Conservation (phyloP, 2,888 invertebrate species). For the Lasioglossum figueresi region DNA sequence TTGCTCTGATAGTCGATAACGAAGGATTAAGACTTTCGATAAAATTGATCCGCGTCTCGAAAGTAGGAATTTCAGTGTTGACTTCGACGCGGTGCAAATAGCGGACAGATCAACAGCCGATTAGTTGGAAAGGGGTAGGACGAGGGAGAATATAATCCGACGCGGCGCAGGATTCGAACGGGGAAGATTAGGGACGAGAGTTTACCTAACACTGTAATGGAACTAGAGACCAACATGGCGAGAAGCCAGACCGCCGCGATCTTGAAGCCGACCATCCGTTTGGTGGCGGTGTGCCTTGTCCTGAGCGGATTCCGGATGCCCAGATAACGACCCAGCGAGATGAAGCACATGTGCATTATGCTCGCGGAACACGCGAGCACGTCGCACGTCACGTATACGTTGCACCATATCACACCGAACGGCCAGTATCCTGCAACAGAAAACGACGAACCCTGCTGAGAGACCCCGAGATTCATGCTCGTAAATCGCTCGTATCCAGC, state of each 20-base stretch:
- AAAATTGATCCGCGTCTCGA: too few species aligned
- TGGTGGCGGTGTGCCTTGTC: slow-evolving; percentile 93
- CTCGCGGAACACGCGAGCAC: slow-evolving; percentile 97
- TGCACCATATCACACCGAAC: slow-evolving; percentile 96
- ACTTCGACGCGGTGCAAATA: not conserved
- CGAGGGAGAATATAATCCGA: not conserved
- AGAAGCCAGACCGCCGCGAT: slow-evolving; percentile 96
- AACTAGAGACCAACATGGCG: slow-evolving; percentile 94
- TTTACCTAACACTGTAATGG: slow-evolving; percentile 93
- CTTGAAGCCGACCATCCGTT: slow-evolving; percentile 92
- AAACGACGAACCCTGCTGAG: slow-evolving; percentile 11
- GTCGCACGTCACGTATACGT: slow-evolving; percentile 97
- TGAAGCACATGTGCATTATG: slow-evolving; percentile 98
- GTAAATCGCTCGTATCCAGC: slow-evolving; percentile 4
- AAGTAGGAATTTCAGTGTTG: not conserved
- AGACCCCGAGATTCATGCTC: not conserved
- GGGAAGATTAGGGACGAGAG: slow-evolving; percentile 2
- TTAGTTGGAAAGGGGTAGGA: not conserved
- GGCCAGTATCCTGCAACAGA: slow-evolving; percentile 94
- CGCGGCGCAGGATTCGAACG: not conserved
- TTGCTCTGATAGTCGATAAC: too few species aligned
- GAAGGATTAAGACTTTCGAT: too few species aligned
- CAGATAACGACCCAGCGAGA: slow-evolving; percentile 94
- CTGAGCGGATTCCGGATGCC: slow-evolving; percentile 95
- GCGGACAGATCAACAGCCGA: not conserved